Evolutionary conservation across 2,113 vertebrate species (phyloP).

Genomic region (Perca flavescens): DNA sequence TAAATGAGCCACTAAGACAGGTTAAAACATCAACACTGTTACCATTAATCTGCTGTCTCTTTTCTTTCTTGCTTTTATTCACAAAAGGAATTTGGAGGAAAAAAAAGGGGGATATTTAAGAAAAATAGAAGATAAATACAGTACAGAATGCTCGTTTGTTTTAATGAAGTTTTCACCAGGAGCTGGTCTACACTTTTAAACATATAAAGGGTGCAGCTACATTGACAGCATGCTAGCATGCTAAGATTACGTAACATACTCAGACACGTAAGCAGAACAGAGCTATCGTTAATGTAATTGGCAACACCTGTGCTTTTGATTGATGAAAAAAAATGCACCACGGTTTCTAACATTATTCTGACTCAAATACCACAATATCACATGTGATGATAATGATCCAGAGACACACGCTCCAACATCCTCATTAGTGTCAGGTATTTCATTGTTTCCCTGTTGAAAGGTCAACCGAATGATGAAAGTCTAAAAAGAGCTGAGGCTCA

Average conservation of each 20-base stretch:
- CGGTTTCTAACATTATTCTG: constrained; percentile 28
- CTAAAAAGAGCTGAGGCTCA: constrained; percentile 33
- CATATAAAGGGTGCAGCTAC: constrained; percentile 13
- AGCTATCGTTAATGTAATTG: not conserved
- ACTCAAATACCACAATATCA: constrained; percentile 48
- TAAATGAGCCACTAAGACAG: constrained; percentile 46
- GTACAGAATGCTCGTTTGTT: constrained; percentile 8
- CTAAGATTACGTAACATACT: not conserved
- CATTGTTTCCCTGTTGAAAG: constrained; percentile 60
- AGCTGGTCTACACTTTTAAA: constrained; percentile 28
- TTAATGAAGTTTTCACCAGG: constrained; percentile 9
- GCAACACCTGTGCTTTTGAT: constrained; percentile 1
- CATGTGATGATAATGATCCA: constrained; percentile 40
- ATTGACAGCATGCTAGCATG: not conserved
- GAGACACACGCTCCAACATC: constrained; percentile 46
- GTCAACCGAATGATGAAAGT: constrained; percentile 57
- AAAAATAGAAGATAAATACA: not conserved
- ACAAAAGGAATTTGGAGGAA: constrained; percentile 5
- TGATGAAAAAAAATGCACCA: constrained; percentile 7
- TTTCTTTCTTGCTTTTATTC: constrained; percentile 44
- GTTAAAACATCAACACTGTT: constrained; percentile 26
- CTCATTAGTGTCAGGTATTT: constrained; percentile 63
- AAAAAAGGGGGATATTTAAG: not conserved
- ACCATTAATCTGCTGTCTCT: constrained; percentile 54
- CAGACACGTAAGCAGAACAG: not conserved